These are phyloP conservation scores for Tubulanus polymorphus DNA, from an alignment of 2,888 invertebrate species.

Conservation along the genomic window DNA sequence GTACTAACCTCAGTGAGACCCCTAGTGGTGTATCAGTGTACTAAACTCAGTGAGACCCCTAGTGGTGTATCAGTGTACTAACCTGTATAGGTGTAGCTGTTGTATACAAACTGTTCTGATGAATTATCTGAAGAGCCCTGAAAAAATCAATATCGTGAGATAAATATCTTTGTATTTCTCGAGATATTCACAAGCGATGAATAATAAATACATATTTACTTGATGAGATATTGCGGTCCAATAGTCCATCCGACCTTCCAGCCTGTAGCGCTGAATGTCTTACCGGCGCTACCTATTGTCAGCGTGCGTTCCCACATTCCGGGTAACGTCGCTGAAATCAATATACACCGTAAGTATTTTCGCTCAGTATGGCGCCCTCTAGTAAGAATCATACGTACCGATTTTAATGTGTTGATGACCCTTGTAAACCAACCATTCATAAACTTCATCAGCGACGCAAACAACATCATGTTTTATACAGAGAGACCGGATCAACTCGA, in stretches of 20 bases:
- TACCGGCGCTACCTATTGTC: slow-evolving; percentile 95
- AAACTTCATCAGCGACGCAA: slow-evolving; percentile 94
- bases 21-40: too few relatives aligned
- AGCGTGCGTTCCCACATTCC: slow-evolving; percentile 98
- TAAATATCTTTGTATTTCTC: too few relatives aligned
- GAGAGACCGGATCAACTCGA: slow-evolving; percentile 70
- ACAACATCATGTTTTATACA: slow-evolving; percentile 90
- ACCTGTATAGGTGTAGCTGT: slow-evolving; percentile 78
- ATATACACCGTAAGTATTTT: too few relatives aligned
- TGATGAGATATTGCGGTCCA: slow-evolving; percentile 75
- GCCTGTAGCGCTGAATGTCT: slow-evolving; percentile 96
- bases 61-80: too few relatives aligned
- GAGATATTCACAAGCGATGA: too few relatives aligned
- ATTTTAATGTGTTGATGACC: slow-evolving; percentile 72
- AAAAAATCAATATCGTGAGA: neutral
- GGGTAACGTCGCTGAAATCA: slow-evolving; percentile 75
- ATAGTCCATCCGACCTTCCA: slow-evolving; percentile 86
- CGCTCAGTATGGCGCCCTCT: too few relatives aligned
- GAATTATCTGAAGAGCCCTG: slow-evolving; percentile 74
- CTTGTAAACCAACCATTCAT: slow-evolving; percentile 85
- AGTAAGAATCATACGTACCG: slow-evolving; percentile 62
- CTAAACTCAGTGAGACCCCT: too few relatives aligned
- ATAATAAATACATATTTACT: too few relatives aligned
- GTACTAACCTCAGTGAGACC: too few relatives aligned
- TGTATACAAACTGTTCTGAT: slow-evolving; percentile 92